A percentile compares a stretch with the other conserved stretches of the same genome.
Conservation (phyloP, 2,113 vertebrate genomes). For the Eidolon helvum region DNA sequence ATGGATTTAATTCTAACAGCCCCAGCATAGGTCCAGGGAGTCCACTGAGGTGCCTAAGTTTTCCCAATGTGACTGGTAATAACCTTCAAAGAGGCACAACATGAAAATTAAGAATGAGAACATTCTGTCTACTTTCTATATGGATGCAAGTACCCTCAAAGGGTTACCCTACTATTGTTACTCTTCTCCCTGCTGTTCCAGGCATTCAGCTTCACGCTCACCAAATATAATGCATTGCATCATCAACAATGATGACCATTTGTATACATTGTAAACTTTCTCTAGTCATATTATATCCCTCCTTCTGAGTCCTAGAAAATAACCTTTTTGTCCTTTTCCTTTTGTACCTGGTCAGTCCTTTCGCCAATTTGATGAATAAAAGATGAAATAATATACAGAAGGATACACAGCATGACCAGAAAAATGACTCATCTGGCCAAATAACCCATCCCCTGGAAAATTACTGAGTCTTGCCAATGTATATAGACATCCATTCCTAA, state of each 20-base stretch:
- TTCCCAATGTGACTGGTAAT: not conserved
- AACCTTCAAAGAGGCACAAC: not conserved
- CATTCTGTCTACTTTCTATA: not conserved
- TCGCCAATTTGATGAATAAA: slow-evolving; percentile 23
- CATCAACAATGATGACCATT: not conserved
- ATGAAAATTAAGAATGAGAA: not conserved
- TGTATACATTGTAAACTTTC: not conserved
- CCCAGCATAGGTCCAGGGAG: not conserved
- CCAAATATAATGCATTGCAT: not conserved
- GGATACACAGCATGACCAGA: slow-evolving; percentile 60
- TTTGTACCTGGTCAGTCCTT: not conserved
- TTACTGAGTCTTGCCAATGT: slow-evolving; percentile 33
- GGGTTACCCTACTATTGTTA: not conserved
- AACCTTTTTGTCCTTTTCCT: not conserved
- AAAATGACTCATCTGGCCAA: slow-evolving; percentile 62
- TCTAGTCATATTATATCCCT: not conserved
- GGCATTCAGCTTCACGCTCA: not conserved
- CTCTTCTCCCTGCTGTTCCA: not conserved
- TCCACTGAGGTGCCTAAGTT: not conserved
- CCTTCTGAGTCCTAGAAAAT: not conserved
- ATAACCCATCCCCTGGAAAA: slow-evolving; percentile 54
- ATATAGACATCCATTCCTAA: slow-evolving; percentile 34
- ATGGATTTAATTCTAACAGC: not conserved
- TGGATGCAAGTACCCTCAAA: not conserved
- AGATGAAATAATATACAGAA: slow-evolving; percentile 61